Conservation (phyloP, 92 coral and sea anemone species). For the Zoanthus sociatus region DNA sequence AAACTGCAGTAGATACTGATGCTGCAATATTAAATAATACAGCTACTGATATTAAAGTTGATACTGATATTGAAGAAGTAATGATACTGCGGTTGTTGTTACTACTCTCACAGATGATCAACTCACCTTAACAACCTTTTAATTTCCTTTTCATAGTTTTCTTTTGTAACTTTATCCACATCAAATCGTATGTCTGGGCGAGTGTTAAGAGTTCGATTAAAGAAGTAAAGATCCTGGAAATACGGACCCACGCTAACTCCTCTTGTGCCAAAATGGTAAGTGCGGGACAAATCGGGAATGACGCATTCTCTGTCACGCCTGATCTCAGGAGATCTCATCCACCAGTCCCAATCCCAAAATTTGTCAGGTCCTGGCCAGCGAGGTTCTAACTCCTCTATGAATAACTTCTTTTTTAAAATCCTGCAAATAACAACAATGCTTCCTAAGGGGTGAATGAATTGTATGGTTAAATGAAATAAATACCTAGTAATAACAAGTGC, state of each 20-base stretch:
- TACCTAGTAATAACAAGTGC: too few species aligned
- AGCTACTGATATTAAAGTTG: too few species aligned
- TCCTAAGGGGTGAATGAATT: not conserved
- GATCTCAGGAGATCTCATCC: slow-evolving; percentile 37
- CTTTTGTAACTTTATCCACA: not conserved
- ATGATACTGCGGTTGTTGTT: too few species aligned
- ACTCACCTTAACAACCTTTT: slow-evolving; percentile 12
- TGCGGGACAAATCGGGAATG: slow-evolving; percentile 39
- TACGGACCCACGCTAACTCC: slow-evolving; percentile 36
- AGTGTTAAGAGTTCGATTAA: slow-evolving; percentile 26
- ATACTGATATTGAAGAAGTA: too few species aligned
- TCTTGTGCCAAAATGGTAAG: slow-evolving; percentile 35
- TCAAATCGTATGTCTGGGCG: slow-evolving; percentile 16
- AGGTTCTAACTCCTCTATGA: slow-evolving; percentile 33
- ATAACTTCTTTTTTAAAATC: slow-evolving; percentile 26
- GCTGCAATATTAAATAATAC: too few species aligned
- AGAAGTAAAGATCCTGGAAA: slow-evolving; percentile 36
- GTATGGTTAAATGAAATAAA: not conserved
- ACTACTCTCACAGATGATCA: not conserved
- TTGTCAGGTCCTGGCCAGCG: slow-evolving; percentile 40
- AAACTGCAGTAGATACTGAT: too few species aligned
- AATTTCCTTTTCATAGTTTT: slow-evolving; percentile 31
- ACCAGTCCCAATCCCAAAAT: slow-evolving; percentile 54
- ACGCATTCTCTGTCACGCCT: slow-evolving; percentile 45
- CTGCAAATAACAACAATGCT: not conserved